Evolutionary conservation across 2,888 invertebrate species (phyloP).

Genomic region (Drosophila kanekoi): DNA sequence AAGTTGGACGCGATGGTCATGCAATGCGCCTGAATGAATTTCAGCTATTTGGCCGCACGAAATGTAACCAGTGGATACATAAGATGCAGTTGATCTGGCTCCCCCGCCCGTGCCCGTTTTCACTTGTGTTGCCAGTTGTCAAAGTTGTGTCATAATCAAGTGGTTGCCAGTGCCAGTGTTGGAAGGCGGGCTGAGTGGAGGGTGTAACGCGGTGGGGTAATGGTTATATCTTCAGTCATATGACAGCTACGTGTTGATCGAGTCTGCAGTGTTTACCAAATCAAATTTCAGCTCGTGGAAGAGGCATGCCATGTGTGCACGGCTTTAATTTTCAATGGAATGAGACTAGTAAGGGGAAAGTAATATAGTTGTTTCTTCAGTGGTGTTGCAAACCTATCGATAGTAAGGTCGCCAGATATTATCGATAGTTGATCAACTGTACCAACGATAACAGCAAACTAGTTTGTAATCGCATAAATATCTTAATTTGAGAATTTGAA

Average conservation of each 20-base stretch:
- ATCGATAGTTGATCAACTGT: neutral
- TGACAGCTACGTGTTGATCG: constrained; percentile 32
- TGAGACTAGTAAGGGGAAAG: constrained; percentile 25
- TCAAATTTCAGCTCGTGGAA: constrained; percentile 12
- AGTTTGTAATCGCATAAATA: neutral
- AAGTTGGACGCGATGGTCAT: constrained; percentile 59
- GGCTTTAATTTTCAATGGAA: neutral
- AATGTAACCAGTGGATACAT: constrained; percentile 42
- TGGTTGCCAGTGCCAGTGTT: constrained; percentile 26
- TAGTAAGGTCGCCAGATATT: no score
- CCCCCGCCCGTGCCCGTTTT: constrained; percentile 21
- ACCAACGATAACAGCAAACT: no score
- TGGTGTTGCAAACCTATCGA: neutral
- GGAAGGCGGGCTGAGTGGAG: neutral
- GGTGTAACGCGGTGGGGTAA: constrained; percentile 3
- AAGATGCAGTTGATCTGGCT: constrained; percentile 34
- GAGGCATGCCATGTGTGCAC: constrained; percentile 7
- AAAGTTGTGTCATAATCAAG: constrained; percentile 57
- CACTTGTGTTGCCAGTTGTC: constrained; percentile 36
- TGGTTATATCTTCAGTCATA: constrained; percentile 26
- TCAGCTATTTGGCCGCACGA: constrained; percentile 53
- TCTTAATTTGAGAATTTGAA: neutral
- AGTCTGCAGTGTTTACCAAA: constrained; percentile 20
- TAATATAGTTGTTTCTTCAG: constrained; percentile 5
- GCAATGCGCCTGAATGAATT: constrained; percentile 67